phyloP scores from a whole-genome alignment of 2,113 vertebrate genomes.

The Thunnus maccoyii region DNA sequence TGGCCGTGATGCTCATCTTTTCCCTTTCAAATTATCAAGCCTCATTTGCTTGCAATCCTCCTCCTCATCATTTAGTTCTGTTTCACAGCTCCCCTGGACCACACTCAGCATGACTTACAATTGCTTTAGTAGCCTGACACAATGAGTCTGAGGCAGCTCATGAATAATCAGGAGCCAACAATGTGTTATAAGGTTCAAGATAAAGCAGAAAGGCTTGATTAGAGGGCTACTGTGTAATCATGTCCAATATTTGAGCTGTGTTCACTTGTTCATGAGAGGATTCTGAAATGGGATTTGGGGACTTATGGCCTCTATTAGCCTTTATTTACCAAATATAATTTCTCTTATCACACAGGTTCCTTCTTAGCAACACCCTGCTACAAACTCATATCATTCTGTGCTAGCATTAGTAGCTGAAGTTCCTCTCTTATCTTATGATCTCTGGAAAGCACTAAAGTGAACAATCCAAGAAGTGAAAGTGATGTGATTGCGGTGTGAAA shows the following conservation, averaged over 20 bases:
- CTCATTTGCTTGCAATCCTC: conserved; percentile 58
- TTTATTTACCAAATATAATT: conserved; percentile 41
- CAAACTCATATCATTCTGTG: not conserved
- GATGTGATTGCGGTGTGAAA: not conserved
- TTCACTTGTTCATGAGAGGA: not conserved
- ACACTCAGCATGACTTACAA: conserved; percentile 55
- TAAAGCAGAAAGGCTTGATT: conserved; percentile 51
- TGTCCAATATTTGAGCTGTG: conserved; percentile 35
- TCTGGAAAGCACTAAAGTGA: not conserved
- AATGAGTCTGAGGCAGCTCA: conserved; percentile 38
- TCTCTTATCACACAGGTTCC: not conserved
- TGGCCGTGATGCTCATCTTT: not conserved
- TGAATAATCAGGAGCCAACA: conserved; percentile 62
- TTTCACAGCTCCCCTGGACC: conserved; percentile 63
- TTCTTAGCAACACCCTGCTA: not conserved
- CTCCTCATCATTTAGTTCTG: conserved; percentile 61
- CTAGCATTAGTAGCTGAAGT: not conserved
- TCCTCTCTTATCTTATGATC: not conserved
- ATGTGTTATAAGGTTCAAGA: conserved; percentile 46
- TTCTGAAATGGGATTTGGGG: conserved; percentile 35
- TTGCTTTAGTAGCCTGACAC: conserved; percentile 46
- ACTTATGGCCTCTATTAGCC: conserved; percentile 28
- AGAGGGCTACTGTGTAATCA: conserved; percentile 36
- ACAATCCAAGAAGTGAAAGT: conserved; percentile 42
- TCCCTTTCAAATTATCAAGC: conserved; percentile 46